phyloP scores from a whole-genome alignment of 2,888 invertebrate species.

The Bhutanitis thaidina region DNA sequence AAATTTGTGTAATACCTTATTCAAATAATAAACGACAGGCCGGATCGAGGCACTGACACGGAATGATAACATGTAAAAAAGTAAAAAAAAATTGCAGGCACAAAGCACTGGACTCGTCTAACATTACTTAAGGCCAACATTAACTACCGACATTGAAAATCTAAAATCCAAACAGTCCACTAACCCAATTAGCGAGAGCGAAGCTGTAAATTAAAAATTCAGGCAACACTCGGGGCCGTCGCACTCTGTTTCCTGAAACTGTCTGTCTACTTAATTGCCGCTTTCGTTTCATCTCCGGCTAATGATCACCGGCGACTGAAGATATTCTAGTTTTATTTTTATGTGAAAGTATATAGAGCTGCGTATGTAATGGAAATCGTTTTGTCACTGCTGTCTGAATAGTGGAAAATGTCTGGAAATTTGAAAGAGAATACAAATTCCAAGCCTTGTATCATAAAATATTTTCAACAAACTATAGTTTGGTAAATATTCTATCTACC shows the following conservation, averaged over 20 bases:
- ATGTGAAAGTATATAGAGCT: conserved; percentile 1
- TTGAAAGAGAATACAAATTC: too few relatives aligned
- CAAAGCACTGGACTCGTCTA: too few relatives aligned
- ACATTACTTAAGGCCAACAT: too few relatives aligned
- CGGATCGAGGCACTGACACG: too few relatives aligned
- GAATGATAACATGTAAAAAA: too few relatives aligned
- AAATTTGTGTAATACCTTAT: too few relatives aligned
- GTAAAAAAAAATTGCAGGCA: too few relatives aligned
- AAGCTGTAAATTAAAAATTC: conserved; percentile 10
- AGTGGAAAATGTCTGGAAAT: too few relatives aligned
- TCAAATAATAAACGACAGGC: too few relatives aligned
- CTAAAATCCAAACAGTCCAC: neutral
- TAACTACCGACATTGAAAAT: neutral
- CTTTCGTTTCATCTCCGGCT: conserved; percentile 18
- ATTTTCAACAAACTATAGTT: too few relatives aligned
- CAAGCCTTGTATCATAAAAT: too few relatives aligned
- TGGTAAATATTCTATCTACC: too few relatives aligned
- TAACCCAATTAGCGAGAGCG: conserved; percentile 1
- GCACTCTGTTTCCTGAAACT: conserved; percentile 20
- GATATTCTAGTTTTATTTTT: conserved; percentile 12
- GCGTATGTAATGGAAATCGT: neutral
- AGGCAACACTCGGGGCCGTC: conserved; percentile 14
- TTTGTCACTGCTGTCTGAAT: neutral
- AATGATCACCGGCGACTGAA: conserved; percentile 2
- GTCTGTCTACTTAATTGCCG: conserved; percentile 15